Evolutionary conservation across 2,797 vertebrate genomes (phyloP).

Genomic region (Siniperca obscura): DNA sequence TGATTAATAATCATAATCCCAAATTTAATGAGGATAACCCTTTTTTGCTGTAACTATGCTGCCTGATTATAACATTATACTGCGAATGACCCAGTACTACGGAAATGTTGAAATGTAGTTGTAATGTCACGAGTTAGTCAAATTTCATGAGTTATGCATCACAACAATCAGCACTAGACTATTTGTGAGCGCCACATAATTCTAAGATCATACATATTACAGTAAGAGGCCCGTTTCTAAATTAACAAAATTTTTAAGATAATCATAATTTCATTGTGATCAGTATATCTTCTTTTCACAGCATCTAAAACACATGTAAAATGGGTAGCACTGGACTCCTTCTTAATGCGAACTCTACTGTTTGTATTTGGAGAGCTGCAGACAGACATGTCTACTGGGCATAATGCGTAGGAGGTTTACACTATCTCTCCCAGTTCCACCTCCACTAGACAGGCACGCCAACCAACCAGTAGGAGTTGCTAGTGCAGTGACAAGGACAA

Average conservation of each 20-base stretch:
- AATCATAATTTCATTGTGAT: background rate
- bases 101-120: background rate
- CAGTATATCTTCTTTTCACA: background rate
- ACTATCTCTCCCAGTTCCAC: background rate
- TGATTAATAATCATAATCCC: constrained; percentile 12
- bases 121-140: background rate
- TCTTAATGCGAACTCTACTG: background rate
- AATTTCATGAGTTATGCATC: background rate
- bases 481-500: background rate
- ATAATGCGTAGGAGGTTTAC: background rate
- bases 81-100: background rate
- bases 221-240: background rate
- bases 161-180: background rate
- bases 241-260: background rate
- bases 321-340: background rate
- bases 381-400: background rate
- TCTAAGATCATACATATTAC: background rate
- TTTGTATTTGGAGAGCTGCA: background rate
- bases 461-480: background rate
- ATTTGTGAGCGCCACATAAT: background rate
- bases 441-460: background rate
- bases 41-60: background rate
- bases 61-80: background rate
- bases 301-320: background rate
- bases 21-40: background rate